Evolutionary conservation across 2,797 vertebrate genomes (phyloP).

Genomic region (Sebastes cheni): DNA sequence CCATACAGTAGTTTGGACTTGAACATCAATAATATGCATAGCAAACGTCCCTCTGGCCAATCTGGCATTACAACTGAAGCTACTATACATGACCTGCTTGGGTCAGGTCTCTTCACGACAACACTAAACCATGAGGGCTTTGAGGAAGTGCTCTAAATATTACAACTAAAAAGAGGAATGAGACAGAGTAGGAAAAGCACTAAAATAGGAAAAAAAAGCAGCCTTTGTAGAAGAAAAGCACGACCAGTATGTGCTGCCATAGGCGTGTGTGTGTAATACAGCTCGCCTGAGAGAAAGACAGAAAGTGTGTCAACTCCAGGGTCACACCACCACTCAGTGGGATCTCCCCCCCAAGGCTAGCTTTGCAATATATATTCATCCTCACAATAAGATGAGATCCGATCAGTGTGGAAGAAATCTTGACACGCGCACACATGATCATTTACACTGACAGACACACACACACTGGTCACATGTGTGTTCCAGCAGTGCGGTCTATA

Average conservation of each 20-base stretch:
- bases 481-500: conserved; percentile 23
- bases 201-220: neutral
- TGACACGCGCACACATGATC: neutral
- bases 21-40: neutral
- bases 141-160: conserved; percentile 16
- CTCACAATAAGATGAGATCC: conserved; percentile 30
- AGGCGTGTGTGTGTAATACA: conserved; percentile 28
- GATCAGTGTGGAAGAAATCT: conserved; percentile 16
- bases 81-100: neutral
- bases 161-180: neutral
- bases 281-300: conserved; percentile 13
- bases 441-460: neutral
- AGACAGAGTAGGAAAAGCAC: neutral
- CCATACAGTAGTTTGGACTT: neutral
- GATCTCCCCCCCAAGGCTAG: conserved; percentile 52
- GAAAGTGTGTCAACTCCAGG: conserved; percentile 74
- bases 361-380: conserved; percentile 40
- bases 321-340: conserved; percentile 58
- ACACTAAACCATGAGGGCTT: neutral
- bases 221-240: neutral
- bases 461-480: neutral
- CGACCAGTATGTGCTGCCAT: neutral
- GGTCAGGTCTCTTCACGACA: conserved; percentile 1
- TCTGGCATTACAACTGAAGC: neutral
- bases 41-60: neutral